These are phyloP conservation scores for Drosophila limbata DNA, from an alignment of 2,888 invertebrate species.

Conservation along the genomic window DNA sequence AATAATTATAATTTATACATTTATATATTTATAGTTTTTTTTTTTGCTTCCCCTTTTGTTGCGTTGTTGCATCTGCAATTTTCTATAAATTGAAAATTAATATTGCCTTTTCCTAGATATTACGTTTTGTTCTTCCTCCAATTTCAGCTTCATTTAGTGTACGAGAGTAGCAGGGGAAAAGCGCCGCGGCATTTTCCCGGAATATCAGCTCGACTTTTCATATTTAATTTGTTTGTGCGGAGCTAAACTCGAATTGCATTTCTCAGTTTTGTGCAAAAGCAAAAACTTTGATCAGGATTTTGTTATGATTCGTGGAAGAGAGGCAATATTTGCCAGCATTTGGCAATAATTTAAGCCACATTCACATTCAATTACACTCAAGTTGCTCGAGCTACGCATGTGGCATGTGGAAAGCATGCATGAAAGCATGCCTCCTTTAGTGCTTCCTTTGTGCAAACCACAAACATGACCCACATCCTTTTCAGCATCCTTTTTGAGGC, in stretches of 20 bases:
- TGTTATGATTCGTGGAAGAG: constrained; percentile 13
- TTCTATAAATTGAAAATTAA: neutral
- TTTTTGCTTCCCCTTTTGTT: neutral
- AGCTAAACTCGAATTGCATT: constrained; percentile 6
- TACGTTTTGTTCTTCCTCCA: neutral
- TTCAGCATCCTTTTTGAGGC: neutral
- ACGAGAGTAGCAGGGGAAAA: neutral
- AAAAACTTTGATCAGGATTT: constrained; percentile 10
- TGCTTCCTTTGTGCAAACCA: neutral
- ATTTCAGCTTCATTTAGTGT: neutral
- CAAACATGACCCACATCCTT: constrained; percentile 3
- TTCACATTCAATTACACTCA: constrained; percentile 22
- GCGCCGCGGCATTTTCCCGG: neutral
- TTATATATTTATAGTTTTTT: neutral
- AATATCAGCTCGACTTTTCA: neutral
- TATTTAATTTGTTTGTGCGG: neutral
- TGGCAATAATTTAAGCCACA: constrained; percentile 3
- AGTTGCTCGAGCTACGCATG: constrained; percentile 7
- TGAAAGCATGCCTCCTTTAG: neutral
- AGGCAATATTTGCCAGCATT: neutral
- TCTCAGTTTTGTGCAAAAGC: neutral
- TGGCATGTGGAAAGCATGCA: constrained; percentile 12
- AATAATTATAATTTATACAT: constrained; percentile 11
- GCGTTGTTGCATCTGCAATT: neutral
- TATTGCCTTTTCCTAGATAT: neutral